Percentiles rank a stretch among this genome's conserved stretches.
Conservation (phyloP, 2,113 vertebrate species). For the Macaca mulatta region DNA sequence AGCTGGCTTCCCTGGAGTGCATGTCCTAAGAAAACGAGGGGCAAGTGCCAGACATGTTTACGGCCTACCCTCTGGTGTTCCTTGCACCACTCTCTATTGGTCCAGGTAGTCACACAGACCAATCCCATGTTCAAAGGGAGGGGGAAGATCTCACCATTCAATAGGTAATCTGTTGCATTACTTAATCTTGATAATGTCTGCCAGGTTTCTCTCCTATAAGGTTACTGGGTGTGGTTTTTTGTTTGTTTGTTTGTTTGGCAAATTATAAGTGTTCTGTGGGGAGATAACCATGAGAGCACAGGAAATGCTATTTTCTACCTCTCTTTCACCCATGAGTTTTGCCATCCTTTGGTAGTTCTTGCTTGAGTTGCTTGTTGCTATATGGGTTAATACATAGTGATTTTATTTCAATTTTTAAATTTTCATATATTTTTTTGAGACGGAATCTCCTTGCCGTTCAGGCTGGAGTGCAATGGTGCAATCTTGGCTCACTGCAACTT, state of each 20-base stretch:
- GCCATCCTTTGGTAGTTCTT: background rate
- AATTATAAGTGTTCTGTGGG: background rate
- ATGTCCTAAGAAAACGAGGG: background rate
- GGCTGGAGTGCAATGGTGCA: too few relatives aligned
- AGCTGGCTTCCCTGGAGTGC: too few relatives aligned
- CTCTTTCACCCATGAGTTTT: accelerated
- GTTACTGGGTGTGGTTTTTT: too few relatives aligned
- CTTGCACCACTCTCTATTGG: background rate
- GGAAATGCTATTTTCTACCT: too few relatives aligned
- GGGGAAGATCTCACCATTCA: accelerated
- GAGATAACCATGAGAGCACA: background rate
- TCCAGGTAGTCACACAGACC: background rate
- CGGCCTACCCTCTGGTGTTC: background rate
- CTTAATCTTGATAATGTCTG: background rate
- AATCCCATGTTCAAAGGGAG: background rate
- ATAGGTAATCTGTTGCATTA: too few relatives aligned
- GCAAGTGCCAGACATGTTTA: accelerated
- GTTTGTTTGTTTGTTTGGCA: background rate
- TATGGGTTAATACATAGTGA: background rate
- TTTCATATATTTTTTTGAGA: too few relatives aligned
- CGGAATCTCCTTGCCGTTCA: too few relatives aligned
- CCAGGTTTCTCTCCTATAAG: background rate
- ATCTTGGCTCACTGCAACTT: too few relatives aligned
- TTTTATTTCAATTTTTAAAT: background rate
- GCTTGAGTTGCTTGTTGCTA: background rate